Conservation (phyloP, 2,113 vertebrate genomes). For the Callionymus lyra region DNA sequence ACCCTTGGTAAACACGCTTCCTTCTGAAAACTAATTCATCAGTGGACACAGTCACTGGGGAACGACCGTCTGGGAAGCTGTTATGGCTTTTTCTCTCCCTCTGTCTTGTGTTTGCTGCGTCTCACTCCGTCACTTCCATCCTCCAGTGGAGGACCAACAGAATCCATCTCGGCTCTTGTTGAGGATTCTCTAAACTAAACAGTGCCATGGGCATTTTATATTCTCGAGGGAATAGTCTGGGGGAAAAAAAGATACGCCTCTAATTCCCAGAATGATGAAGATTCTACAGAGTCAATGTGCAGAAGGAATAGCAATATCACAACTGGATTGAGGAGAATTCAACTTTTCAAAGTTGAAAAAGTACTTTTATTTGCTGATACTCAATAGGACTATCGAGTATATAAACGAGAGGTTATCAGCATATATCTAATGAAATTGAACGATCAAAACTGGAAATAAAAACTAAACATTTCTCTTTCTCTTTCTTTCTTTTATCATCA, state of each 20-base stretch:
- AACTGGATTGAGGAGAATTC: too few species aligned
- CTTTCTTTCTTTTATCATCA: too few species aligned
- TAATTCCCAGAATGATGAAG: constrained; percentile 26
- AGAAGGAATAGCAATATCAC: too few species aligned
- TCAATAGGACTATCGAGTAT: too few species aligned
- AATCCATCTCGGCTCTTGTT: constrained; percentile 44
- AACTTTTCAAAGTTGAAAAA: too few species aligned
- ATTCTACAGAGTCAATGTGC: background rate
- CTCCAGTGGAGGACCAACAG: constrained; percentile 30
- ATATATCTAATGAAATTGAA: too few species aligned
- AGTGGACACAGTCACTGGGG: constrained; percentile 45
- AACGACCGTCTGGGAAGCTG: constrained; percentile 48
- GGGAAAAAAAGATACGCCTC: constrained; percentile 29
- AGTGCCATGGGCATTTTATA: constrained; percentile 58
- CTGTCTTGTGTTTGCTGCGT: constrained; percentile 21
- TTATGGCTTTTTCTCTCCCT: constrained; percentile 13
- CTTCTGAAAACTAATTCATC: constrained; percentile 56
- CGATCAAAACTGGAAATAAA: too few species aligned
- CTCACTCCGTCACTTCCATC: constrained; percentile 42
- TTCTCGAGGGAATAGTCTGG: constrained; percentile 40
- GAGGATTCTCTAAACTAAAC: constrained; percentile 55
- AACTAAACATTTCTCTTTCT: too few species aligned
- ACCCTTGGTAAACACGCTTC: constrained; percentile 57
- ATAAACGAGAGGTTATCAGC: too few species aligned
- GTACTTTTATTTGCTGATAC: too few species aligned